These are phyloP conservation scores for Channa maculata DNA, from an alignment of 2,113 vertebrate species.

Conservation along the genomic window DNA sequence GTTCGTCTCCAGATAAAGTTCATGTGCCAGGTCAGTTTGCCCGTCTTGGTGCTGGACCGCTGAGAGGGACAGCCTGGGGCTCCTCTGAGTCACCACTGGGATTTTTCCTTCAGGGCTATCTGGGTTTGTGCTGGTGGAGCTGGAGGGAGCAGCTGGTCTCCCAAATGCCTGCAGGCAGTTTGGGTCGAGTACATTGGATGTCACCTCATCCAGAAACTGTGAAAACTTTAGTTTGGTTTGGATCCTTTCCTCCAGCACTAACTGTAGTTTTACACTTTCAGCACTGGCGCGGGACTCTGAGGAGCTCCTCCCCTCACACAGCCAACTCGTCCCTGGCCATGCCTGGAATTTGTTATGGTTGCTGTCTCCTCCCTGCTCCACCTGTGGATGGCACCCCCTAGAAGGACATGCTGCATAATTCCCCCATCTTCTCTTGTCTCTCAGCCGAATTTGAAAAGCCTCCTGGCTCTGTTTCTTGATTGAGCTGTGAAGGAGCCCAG, in stretches of 20 bases:
- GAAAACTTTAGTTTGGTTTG: slow-evolving; percentile 88
- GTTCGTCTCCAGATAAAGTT: slow-evolving; percentile 78
- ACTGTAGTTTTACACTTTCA: slow-evolving; percentile 60
- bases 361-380: slow-evolving; percentile 49
- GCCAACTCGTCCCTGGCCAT: slow-evolving; percentile 23
- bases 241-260: slow-evolving; percentile 76
- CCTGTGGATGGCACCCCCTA: slow-evolving; percentile 24
- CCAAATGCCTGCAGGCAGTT: slow-evolving; percentile 81
- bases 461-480: slow-evolving; percentile 74
- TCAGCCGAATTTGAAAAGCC: slow-evolving; percentile 64
- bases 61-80: slow-evolving; percentile 16
- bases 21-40: slow-evolving; percentile 52
- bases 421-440: slow-evolving; percentile 12
- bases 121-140: slow-evolving; percentile 19
- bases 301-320: slow-evolving; percentile 64
- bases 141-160: slow-evolving; percentile 45
- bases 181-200: slow-evolving; percentile 85
- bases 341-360: not conserved
- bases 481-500: slow-evolving; percentile 63
- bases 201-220: slow-evolving; percentile 90
- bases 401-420: slow-evolving; percentile 1
- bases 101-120: slow-evolving; percentile 35
- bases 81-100: slow-evolving; percentile 21
- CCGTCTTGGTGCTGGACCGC: slow-evolving; percentile 58
- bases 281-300: slow-evolving; percentile 23